Conservation (phyloP, 1,140 invertebrate genomes). For the Trichomalopsis sarcophagae region DNA sequence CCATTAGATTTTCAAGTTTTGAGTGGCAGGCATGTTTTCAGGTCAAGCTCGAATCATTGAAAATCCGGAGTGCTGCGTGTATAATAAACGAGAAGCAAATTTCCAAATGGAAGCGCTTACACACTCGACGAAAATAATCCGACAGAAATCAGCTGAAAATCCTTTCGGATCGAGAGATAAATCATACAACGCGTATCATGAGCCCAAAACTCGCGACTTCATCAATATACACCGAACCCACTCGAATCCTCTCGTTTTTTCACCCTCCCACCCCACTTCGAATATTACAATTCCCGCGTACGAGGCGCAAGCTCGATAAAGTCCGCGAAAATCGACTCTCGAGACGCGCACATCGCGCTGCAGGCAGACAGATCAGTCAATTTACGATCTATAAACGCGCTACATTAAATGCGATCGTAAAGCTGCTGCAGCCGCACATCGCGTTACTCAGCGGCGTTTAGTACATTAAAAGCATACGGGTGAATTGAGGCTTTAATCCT, state of each 20-base stretch:
- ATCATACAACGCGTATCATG: no score
- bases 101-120: neutral
- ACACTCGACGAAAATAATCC: no score
- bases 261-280: neutral
- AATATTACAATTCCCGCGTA: neutral
- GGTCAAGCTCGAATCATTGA: neutral
- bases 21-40: neutral
- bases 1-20: neutral
- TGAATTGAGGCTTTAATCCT: conserved; percentile 36
- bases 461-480: conserved; percentile 46
- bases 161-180: no score
- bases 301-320: conserved; percentile 4
- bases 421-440: neutral
- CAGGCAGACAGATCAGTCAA: conserved; percentile 13
- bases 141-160: no score
- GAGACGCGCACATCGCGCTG: neutral
- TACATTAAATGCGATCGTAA: conserved; percentile 44
- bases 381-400: conserved; percentile 44
- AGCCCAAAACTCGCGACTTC: no score
- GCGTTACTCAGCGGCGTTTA: conserved; percentile 32
- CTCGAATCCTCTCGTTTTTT: neutral
- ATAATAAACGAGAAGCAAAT: neutral
- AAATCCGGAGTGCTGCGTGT: no score
- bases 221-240: no score
- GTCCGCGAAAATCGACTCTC: conserved; percentile 42